Evolutionary conservation across 2,888 invertebrate species (phyloP).

Genomic region (Standfussiana lucernea): DNA sequence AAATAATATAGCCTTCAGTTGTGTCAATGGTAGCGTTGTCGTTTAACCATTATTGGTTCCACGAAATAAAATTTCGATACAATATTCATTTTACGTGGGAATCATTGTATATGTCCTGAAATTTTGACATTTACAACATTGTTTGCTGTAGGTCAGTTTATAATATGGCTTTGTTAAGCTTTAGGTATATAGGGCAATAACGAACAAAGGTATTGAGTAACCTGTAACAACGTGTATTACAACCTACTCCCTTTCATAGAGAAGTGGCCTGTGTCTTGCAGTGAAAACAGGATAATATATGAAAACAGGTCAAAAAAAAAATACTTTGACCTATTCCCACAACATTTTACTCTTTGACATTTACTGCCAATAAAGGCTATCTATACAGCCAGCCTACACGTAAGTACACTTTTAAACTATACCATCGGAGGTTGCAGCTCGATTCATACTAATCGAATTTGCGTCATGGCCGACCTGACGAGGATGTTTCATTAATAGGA

Average conservation of each 20-base stretch:
- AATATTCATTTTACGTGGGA: conserved; percentile 7
- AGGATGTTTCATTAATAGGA: conserved; percentile 52
- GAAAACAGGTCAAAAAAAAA: neutral
- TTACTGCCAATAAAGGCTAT: conserved; percentile 1
- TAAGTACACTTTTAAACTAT: conserved; percentile 37
- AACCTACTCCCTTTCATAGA: too few relatives aligned
- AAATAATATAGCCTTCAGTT: neutral
- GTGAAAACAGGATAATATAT: too few relatives aligned
- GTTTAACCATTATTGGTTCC: neutral
- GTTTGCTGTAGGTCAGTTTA: neutral
- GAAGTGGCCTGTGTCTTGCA: too few relatives aligned
- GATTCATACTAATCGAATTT: conserved; percentile 55
- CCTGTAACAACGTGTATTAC: too few relatives aligned
- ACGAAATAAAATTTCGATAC: neutral
- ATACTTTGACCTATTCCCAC: neutral
- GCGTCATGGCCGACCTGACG: conserved; percentile 49
- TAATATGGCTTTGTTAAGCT: neutral
- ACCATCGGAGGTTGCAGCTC: conserved; percentile 37
- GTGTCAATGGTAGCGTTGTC: conserved; percentile 9
- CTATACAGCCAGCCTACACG: neutral
- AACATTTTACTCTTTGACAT: conserved; percentile 26
- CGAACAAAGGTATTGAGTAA: neutral
- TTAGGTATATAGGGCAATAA: neutral
- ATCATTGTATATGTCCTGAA: neutral
- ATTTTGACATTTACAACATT: neutral